Conservation (phyloP, 2,113 vertebrate genomes). For the Actinemys pallida region DNA sequence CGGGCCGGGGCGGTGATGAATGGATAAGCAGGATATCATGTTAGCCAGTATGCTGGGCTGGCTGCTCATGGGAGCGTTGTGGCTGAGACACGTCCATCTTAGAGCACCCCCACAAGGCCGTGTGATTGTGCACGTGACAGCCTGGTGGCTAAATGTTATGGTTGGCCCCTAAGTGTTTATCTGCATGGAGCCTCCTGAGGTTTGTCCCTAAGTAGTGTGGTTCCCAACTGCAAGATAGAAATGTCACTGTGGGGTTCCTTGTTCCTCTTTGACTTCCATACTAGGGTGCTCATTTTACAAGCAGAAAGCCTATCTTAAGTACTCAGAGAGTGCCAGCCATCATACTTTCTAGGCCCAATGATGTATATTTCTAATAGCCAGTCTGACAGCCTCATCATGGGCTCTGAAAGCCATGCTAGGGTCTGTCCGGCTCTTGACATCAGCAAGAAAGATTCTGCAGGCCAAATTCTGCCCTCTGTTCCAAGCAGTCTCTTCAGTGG, state of each 20-base stretch:
- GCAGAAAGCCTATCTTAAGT: background rate
- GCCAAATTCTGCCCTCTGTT: background rate
- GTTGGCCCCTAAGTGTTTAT: background rate
- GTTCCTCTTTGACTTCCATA: background rate
- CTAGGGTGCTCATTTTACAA: background rate
- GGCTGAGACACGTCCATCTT: background rate
- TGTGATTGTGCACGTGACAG: background rate
- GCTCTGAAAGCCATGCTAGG: background rate
- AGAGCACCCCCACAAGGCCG: background rate
- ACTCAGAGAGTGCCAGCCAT: fast-evolving
- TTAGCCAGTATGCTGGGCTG: background rate
- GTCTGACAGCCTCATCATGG: background rate
- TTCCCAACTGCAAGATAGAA: background rate
- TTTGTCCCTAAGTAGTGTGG: background rate
- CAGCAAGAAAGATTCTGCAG: background rate
- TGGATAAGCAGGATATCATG: fast-evolving
- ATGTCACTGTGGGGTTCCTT: background rate
- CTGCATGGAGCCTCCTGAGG: background rate
- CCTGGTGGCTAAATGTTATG: background rate
- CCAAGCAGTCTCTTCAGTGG: fast-evolving
- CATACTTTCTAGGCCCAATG: background rate
- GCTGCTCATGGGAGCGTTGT: background rate
- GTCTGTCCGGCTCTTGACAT: background rate
- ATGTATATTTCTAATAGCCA: background rate
- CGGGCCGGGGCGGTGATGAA: background rate